These are phyloP conservation scores for Schizothorax lantsangensis DNA, from an alignment of 2,797 vertebrate genomes.

Conservation along the genomic window DNA sequence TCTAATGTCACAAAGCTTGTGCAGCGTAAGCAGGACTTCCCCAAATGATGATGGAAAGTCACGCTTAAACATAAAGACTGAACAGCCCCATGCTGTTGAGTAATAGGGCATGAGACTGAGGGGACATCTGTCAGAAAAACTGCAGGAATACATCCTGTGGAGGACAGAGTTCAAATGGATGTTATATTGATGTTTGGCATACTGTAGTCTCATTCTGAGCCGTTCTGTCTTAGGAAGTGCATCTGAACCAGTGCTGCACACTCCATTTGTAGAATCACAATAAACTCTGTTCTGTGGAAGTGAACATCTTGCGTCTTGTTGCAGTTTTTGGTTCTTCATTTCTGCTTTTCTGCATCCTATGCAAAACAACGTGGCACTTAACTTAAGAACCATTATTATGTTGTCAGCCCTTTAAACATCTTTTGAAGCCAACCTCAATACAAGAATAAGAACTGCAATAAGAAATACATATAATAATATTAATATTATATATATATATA, in stretches of 20 bases:
- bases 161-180: conserved; percentile 48
- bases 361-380: neutral
- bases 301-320: neutral
- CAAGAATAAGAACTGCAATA: too few species aligned
- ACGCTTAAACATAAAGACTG: conserved; percentile 41
- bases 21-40: conserved; percentile 30
- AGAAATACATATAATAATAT: too few species aligned
- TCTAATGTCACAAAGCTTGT: conserved; percentile 10
- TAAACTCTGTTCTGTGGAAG: neutral
- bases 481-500: too few species aligned
- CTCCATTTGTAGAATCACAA: neutral
- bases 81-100: conserved; percentile 34
- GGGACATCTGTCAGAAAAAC: conserved; percentile 40
- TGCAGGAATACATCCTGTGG: conserved; percentile 46
- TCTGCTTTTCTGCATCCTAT: neutral
- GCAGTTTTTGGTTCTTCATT: neutral
- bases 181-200: conserved; percentile 35
- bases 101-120: conserved; percentile 40
- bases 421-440: neutral
- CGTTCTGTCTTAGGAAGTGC: conserved; percentile 3
- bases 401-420: neutral
- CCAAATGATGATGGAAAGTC: conserved; percentile 46
- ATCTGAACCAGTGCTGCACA: neutral
- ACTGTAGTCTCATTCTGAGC: conserved; percentile 20
- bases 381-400: neutral